Conservation (phyloP, 2,797 vertebrate genomes). For the Threskiornis aethiopicus region DNA sequence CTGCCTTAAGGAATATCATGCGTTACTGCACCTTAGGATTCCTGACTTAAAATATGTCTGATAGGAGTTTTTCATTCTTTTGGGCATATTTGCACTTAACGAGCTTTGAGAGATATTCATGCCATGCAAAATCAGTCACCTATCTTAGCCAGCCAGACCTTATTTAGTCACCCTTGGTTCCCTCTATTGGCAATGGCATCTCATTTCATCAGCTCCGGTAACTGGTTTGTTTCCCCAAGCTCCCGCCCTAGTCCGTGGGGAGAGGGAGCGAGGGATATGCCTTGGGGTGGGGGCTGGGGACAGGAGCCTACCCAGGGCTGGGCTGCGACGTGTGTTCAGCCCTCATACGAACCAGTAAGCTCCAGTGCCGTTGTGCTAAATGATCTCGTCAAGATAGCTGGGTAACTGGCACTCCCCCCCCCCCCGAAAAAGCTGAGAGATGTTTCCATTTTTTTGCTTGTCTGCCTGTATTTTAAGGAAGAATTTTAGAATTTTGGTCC, state of each 20-base stretch:
- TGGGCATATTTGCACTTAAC: slow-evolving; percentile 10
- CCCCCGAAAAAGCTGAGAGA: background rate
- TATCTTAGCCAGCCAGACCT: background rate
- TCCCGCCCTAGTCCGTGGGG: background rate
- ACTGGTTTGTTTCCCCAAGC: background rate
- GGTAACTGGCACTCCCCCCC: background rate
- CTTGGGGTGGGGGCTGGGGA: rapidly evolving
- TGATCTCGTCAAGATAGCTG: background rate
- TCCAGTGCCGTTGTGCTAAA: background rate
- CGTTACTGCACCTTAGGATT: background rate
- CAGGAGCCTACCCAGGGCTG: background rate
- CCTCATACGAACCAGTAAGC: background rate
- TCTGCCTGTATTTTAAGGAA: background rate
- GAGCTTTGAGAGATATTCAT: slow-evolving; percentile 18
- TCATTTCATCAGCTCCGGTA: background rate
- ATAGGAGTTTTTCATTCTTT: slow-evolving; percentile 4
- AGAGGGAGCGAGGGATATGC: background rate
- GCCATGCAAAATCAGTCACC: slow-evolving; percentile 11
- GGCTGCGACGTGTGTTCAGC: background rate
- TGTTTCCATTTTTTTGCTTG: background rate
- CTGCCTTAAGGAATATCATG: slow-evolving; percentile 20
- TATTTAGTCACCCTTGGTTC: background rate
- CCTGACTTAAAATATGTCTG: slow-evolving; percentile 26
- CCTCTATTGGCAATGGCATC: background rate
- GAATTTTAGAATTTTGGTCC: background rate